Percentiles rank a stretch among this genome's conserved stretches.
phyloP scores from a whole-genome alignment of 1,140 invertebrate genomes.

The Drosophila kanapiae region DNA sequence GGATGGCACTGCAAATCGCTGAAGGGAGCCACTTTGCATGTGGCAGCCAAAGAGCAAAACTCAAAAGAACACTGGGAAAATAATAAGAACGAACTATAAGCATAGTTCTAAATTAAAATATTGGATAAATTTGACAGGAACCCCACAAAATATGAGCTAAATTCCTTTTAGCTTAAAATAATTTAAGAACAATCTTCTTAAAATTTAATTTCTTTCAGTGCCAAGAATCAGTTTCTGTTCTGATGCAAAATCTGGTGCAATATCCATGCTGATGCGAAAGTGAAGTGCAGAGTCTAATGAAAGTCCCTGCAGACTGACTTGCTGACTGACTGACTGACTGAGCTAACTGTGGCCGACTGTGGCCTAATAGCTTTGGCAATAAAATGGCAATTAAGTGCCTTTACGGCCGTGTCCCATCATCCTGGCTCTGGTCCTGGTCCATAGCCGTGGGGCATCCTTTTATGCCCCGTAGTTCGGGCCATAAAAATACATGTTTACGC shows the following conservation, averaged over 20 bases:
- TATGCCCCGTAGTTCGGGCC: slow-evolving; percentile 53
- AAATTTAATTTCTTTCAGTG: slow-evolving; percentile 2
- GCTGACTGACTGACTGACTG: slow-evolving; percentile 12
- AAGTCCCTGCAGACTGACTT: slow-evolving; percentile 27
- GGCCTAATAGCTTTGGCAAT: slow-evolving; percentile 75
- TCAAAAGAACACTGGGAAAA: slow-evolving; percentile 7
- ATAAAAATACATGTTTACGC: slow-evolving; percentile 82
- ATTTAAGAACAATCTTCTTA: accelerated
- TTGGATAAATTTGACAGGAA: too few species aligned
- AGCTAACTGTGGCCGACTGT: slow-evolving; percentile 10
- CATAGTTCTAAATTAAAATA: too few species aligned
- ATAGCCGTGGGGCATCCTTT: slow-evolving; percentile 69
- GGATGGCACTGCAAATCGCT: slow-evolving; percentile 47
- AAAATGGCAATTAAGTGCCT: slow-evolving; percentile 83
- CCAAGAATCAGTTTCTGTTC: slow-evolving; percentile 7
- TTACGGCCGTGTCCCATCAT: slow-evolving; percentile 59
- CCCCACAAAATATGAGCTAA: too few species aligned
- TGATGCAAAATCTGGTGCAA: slow-evolving; percentile 36
- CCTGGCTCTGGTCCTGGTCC: slow-evolving; percentile 33
- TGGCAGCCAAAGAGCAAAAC: slow-evolving; percentile 23
- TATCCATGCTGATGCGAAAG: slow-evolving; percentile 61
- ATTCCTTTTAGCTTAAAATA: too few species aligned
- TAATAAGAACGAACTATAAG: not conserved
- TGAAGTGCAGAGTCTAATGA: slow-evolving; percentile 66
- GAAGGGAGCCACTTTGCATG: slow-evolving; percentile 64